Percentiles rank a stretch among this genome's conserved stretches.
phyloP scores from a whole-genome alignment of 2,797 vertebrate genomes.

The Novumbra hubbsi region DNA sequence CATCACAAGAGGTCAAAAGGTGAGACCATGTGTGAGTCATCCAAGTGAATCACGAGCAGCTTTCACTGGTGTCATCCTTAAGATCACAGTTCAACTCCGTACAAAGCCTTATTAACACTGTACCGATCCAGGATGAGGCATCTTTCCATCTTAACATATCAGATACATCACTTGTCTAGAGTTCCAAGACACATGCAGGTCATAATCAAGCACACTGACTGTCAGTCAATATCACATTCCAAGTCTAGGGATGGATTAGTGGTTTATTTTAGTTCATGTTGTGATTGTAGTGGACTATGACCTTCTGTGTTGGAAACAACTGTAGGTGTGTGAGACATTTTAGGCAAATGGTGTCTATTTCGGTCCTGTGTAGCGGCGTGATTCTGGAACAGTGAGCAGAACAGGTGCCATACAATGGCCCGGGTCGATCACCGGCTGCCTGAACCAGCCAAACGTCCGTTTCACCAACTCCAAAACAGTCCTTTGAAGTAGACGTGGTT shows the following conservation, averaged over 20 bases:
- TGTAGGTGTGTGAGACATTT: slow-evolving; percentile 17
- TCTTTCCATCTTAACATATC: background rate
- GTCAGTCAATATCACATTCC: no score
- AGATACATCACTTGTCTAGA: no score
- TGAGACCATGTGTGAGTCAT: background rate
- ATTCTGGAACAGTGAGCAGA: slow-evolving; percentile 63
- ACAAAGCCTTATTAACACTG: slow-evolving; percentile 25
- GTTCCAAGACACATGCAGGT: no score
- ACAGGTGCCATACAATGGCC: slow-evolving; percentile 72
- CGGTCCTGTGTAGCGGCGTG: slow-evolving; percentile 44
- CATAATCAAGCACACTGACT: no score
- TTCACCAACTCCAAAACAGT: background rate
- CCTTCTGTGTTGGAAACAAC: no score
- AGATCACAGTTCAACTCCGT: background rate
- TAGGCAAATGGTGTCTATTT: slow-evolving; percentile 68
- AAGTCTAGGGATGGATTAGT: no score
- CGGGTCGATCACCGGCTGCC: slow-evolving; percentile 35
- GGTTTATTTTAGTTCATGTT: background rate
- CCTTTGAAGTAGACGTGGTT: background rate
- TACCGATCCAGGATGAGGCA: background rate
- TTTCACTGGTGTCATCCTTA: background rate
- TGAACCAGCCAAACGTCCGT: background rate
- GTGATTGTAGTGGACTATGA: background rate
- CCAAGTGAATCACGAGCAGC: background rate
- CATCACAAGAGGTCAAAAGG: background rate